Conservation (phyloP, 1,140 invertebrate species). For the Amyelois transitella region DNA sequence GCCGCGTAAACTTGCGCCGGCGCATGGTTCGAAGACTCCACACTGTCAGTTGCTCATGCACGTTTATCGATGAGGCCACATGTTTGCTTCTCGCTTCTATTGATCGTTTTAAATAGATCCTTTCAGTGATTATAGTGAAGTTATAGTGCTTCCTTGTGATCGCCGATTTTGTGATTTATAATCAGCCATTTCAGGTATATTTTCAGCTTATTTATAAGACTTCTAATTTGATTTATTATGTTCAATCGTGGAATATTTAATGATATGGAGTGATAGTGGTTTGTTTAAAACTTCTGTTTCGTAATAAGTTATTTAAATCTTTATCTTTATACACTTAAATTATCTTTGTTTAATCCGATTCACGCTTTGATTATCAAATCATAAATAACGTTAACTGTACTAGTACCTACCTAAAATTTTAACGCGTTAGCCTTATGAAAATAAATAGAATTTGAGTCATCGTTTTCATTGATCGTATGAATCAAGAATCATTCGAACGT, state of each 20-base stretch:
- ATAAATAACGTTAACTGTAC: background rate
- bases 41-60: conserved; percentile 58
- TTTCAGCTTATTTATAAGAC: conserved; percentile 18
- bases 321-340: too few relatives aligned
- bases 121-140: conserved; percentile 34
- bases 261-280: conserved; percentile 61
- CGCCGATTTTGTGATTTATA: conserved; percentile 12
- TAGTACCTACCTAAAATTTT: too few relatives aligned
- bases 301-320: too few relatives aligned
- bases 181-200: conserved; percentile 10
- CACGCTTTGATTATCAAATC: too few relatives aligned
- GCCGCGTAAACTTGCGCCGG: conserved; percentile 45
- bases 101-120: conserved; percentile 38
- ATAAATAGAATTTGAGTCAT: conserved; percentile 24
- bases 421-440: conserved; percentile 1
- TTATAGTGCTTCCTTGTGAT: conserved; percentile 4
- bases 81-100: conserved; percentile 22
- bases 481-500: conserved; percentile 12
- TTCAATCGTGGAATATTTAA: conserved; percentile 5
- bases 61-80: conserved; percentile 46
- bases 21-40: conserved; percentile 48
- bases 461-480: conserved; percentile 1
- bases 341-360: too few relatives aligned
- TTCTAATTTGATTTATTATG: conserved; percentile 23
- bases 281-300: conserved; percentile 26